Conservation (phyloP, 37 sponge, comb jelly and placozoan species). For the Lycopodina hypogea region DNA sequence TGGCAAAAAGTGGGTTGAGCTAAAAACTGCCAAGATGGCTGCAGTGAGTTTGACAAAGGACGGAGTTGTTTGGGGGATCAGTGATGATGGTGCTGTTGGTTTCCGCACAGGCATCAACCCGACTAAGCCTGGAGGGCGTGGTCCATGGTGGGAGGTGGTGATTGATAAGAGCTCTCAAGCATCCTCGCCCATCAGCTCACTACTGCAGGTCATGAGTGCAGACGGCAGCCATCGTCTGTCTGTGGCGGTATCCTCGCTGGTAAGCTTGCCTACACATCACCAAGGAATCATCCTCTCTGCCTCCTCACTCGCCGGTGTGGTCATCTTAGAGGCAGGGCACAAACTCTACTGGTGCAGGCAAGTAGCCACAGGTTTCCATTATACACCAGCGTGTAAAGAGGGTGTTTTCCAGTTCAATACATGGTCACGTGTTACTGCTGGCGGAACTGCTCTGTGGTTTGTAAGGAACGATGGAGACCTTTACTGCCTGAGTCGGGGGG, state of each 20-base stretch:
- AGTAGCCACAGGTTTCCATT: conserved; percentile 54
- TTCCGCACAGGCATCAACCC: conserved; percentile 55
- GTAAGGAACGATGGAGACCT: conserved; percentile 67
- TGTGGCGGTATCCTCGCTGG: conserved; percentile 22
- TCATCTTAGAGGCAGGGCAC: conserved; percentile 35
- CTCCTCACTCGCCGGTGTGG: conserved; percentile 42
- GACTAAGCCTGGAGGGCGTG: conserved; percentile 42
- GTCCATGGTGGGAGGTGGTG: conserved; percentile 75
- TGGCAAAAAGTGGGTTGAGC: conserved; percentile 48
- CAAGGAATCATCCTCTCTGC: conserved; percentile 24
- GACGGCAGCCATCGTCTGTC: conserved; percentile 24
- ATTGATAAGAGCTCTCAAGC: conserved; percentile 17
- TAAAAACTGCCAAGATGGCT: conserved; percentile 30
- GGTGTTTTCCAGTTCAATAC: conserved; percentile 41
- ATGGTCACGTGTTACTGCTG: conserved; percentile 49
- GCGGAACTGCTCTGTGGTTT: conserved; percentile 50
- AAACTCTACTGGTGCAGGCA: conserved; percentile 62
- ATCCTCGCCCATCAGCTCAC: conserved; percentile 27
- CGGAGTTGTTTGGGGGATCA: conserved; percentile 66
- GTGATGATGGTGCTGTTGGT: conserved; percentile 45
- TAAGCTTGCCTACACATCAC: conserved; percentile 18
- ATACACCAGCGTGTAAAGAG: conserved; percentile 39
- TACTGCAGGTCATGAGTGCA: conserved; percentile 43
- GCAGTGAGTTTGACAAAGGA: conserved; percentile 32
- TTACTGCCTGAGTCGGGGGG: conserved; percentile 34